Evolutionary conservation across 2,797 vertebrate species (phyloP).

Genomic region (Arrhamphus sclerolepis): DNA sequence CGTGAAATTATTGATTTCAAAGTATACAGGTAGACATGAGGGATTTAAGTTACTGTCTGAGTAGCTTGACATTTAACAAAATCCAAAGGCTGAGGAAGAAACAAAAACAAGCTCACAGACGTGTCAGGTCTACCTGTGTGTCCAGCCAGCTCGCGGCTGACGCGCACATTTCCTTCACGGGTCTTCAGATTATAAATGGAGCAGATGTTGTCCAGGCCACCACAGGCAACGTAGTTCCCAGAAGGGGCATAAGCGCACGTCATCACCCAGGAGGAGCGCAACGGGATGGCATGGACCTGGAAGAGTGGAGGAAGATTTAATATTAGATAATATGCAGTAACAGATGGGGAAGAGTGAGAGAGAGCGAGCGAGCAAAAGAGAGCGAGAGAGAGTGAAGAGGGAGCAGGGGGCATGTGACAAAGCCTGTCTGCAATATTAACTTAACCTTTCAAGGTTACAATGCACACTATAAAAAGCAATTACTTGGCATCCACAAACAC

Average conservation of each 20-base stretch:
- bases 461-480: constrained; percentile 42
- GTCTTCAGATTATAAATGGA: constrained; percentile 99
- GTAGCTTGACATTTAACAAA: too few species aligned
- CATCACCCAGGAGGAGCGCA: constrained; percentile 99
- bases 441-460: constrained; percentile 60
- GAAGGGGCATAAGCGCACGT: constrained; percentile 98
- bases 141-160: constrained; percentile 96
- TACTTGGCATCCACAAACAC: constrained; percentile 33
- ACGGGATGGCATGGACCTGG: constrained; percentile 95
- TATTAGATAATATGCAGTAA: constrained; percentile 43
- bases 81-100: too few species aligned
- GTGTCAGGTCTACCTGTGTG: constrained; percentile 87
- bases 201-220: constrained; percentile 98
- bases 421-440: constrained; percentile 43
- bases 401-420: constrained; percentile 34
- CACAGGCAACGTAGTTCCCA: constrained; percentile 97
- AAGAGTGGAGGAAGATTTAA: constrained; percentile 43
- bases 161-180: constrained; percentile 97
- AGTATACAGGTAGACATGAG: too few species aligned
- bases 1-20: too few species aligned
- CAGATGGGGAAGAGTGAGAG: constrained; percentile 42
- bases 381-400: not conserved
- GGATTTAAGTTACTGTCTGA: too few species aligned
- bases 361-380: not conserved
- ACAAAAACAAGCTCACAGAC: too few species aligned